phyloP scores from a whole-genome alignment of 2,113 vertebrate genomes.

The Pyrgilauda ruficollis region DNA sequence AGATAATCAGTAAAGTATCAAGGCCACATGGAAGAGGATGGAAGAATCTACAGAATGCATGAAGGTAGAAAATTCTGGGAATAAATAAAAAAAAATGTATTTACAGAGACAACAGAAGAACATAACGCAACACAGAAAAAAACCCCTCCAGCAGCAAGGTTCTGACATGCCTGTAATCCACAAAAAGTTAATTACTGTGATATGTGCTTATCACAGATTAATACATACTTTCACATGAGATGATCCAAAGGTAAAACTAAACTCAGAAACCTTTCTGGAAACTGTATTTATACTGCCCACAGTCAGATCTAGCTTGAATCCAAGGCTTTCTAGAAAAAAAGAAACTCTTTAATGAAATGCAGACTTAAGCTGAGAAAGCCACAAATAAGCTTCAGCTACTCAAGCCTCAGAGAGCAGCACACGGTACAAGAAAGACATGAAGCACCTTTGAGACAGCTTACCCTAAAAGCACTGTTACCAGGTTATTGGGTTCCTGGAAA shows the following conservation, averaged over 20 bases:
- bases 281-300: background rate
- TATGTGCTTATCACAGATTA: background rate
- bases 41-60: background rate
- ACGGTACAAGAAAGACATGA: background rate
- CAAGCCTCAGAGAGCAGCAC: background rate
- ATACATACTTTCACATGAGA: background rate
- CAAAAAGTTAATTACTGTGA: background rate
- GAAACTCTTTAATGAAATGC: background rate
- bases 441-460: background rate
- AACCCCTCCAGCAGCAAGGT: background rate
- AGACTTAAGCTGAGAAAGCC: background rate
- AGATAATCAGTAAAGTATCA: background rate
- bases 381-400: background rate
- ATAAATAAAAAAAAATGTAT: background rate
- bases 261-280: background rate
- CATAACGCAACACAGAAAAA: fast-evolving
- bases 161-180: background rate
- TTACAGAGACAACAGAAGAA: background rate
- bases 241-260: background rate
- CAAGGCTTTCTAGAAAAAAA: background rate
- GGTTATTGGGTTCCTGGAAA: background rate
- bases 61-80: background rate
- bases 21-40: fast-evolving
- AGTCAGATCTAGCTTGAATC: background rate
- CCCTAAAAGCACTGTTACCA: background rate